A percentile compares a stretch with the other conserved stretches of the same genome.
These are phyloP conservation scores for Aleiodes testaceus DNA, from an alignment of 2,888 invertebrate species.

Conservation along the genomic window DNA sequence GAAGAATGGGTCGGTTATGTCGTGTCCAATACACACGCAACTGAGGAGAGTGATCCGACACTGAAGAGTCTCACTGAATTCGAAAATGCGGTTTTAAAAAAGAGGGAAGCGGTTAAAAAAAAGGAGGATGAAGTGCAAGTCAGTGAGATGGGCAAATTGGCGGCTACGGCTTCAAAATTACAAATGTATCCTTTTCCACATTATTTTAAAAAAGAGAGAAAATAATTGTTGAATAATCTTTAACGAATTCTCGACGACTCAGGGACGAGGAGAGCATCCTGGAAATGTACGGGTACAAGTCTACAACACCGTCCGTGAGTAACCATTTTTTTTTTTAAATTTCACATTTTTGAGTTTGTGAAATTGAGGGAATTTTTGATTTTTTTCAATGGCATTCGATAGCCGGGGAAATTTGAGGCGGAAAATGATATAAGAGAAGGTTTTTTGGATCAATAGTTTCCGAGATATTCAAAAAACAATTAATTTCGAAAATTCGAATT, in stretches of 20 bases:
- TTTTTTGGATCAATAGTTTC: too few species aligned
- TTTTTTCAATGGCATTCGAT: too few species aligned
- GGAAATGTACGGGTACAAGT: conserved; percentile 59
- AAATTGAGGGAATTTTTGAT: too few species aligned
- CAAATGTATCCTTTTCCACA: conserved; percentile 54
- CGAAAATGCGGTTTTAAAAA: conserved; percentile 53
- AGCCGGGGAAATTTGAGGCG: too few species aligned
- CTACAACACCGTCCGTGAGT: conserved; percentile 58
- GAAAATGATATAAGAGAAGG: too few species aligned
- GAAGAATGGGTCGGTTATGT: conserved; percentile 67
- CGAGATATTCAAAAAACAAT: too few species aligned
- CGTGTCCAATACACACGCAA: conserved; percentile 46
- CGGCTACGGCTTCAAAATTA: conserved; percentile 14
- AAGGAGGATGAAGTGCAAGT: conserved; percentile 32
- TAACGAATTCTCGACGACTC: neutral
- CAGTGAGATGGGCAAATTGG: conserved; percentile 8
- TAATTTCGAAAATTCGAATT: too few species aligned
- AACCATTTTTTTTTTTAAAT: neutral
- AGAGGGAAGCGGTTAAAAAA: conserved; percentile 32
- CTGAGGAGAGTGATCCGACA: conserved; percentile 57
- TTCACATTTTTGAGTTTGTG: too few species aligned
- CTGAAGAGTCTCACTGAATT: conserved; percentile 57
- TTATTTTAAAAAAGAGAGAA: neutral
- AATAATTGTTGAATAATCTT: conserved; percentile 26
- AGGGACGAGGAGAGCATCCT: conserved; percentile 55